These are phyloP conservation scores for Callospermophilus lateralis DNA, from an alignment of 2,113 vertebrate species.

Conservation along the genomic window DNA sequence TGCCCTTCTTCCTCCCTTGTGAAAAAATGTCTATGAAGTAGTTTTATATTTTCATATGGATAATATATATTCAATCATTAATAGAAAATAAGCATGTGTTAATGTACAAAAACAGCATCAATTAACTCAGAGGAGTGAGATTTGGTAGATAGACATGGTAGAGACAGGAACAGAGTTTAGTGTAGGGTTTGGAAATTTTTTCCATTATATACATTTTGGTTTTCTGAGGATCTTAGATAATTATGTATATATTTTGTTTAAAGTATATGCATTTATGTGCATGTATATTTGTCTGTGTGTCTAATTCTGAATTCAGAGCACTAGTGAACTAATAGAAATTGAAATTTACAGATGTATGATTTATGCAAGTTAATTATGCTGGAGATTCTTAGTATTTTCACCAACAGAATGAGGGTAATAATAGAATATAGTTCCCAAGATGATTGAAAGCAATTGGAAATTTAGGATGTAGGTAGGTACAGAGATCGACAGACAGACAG, in stretches of 20 bases:
- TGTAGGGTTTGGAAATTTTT: background rate
- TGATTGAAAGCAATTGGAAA: background rate
- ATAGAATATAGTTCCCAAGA: background rate
- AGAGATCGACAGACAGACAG: background rate
- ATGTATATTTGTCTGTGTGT: background rate
- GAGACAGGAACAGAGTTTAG: background rate
- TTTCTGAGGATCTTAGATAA: background rate
- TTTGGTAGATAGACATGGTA: background rate
- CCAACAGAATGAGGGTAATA: background rate
- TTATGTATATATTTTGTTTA: background rate
- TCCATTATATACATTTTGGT: background rate
- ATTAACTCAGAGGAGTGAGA: background rate
- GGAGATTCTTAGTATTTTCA: background rate
- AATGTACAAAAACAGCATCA: background rate
- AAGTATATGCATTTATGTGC: background rate
- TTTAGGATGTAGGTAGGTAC: background rate
- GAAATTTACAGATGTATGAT: background rate
- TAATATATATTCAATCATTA: background rate
- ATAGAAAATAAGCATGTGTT: background rate
- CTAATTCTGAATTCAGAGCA: background rate
- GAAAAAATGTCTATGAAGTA: background rate
- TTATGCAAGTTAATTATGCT: background rate
- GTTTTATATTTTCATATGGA: background rate
- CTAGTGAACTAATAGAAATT: constrained; percentile 3
- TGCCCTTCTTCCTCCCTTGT: background rate